phyloP scores from a whole-genome alignment of 92 coral and sea anemone genomes.

The Zoanthus sansibaricus region DNA sequence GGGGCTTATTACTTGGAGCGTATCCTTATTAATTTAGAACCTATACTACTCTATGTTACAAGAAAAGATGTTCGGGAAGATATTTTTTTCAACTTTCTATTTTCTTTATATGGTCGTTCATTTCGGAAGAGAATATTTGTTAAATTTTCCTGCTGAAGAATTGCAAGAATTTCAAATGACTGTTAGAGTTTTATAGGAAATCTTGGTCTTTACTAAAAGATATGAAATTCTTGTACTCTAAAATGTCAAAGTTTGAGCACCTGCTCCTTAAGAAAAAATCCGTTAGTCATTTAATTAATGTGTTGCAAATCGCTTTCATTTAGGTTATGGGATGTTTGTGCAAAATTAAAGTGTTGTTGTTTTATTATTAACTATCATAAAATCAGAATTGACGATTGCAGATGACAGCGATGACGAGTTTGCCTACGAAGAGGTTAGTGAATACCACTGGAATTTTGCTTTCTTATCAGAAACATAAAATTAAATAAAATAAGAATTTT shows the following conservation, averaged over 20 bases:
- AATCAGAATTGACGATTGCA: slow-evolving; percentile 86
- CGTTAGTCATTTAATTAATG: too few species aligned
- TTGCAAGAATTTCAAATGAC: too few species aligned
- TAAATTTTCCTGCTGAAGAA: background rate
- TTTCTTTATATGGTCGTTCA: background rate
- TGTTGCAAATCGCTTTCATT: too few species aligned
- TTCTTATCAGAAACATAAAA: background rate
- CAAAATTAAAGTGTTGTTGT: background rate
- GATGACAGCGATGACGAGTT: slow-evolving; percentile 98
- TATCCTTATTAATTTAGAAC: slow-evolving; percentile 72
- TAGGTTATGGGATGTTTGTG: too few species aligned
- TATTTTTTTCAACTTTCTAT: background rate
- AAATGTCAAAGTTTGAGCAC: too few species aligned
- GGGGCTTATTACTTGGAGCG: slow-evolving; percentile 92
- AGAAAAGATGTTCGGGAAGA: background rate
- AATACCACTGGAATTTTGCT: background rate
- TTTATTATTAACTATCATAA: slow-evolving; percentile 18
- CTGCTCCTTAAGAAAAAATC: too few species aligned
- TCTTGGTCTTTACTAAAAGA: too few species aligned
- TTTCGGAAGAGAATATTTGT: background rate
- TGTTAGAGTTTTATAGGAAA: too few species aligned
- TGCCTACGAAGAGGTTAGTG: slow-evolving; percentile 93
- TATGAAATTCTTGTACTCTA: too few species aligned
- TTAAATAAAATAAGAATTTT: background rate
- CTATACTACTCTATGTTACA: background rate